These are phyloP conservation scores for Osmerus mordax DNA, from an alignment of 2,113 vertebrate genomes.

Conservation along the genomic window DNA sequence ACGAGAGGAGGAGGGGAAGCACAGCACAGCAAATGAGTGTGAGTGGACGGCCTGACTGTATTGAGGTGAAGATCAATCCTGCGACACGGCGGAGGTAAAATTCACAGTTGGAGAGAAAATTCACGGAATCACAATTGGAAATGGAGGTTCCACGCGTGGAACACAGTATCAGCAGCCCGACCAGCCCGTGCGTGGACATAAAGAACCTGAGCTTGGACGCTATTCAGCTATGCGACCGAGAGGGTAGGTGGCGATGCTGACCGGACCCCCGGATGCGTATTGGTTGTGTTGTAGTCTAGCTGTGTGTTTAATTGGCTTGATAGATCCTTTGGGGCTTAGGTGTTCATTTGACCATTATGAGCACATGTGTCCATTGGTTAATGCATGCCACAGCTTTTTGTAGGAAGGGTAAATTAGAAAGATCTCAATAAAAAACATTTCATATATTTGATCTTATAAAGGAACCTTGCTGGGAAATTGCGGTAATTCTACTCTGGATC, in stretches of 20 bases:
- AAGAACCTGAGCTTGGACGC: constrained; percentile 95
- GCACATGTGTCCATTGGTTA: background rate
- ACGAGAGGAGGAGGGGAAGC: background rate
- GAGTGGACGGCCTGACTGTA: constrained; percentile 22
- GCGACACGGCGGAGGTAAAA: background rate
- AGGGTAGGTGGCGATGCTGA: constrained; percentile 74
- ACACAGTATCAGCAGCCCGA: constrained; percentile 81
- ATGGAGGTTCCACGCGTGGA: constrained; percentile 92
- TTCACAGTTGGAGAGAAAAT: background rate
- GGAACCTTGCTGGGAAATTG: background rate
- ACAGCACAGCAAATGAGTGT: background rate
- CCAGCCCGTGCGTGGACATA: constrained; percentile 92
- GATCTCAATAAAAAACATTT: background rate
- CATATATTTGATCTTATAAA: background rate
- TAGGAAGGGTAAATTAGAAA: background rate
- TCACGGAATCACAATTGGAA: constrained; percentile 45
- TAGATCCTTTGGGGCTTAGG: background rate
- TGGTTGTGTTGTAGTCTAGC: background rate
- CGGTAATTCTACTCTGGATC: background rate
- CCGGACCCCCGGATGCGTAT: background rate
- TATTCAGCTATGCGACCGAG: constrained; percentile 93
- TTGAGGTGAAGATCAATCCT: constrained; percentile 27
- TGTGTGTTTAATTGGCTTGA: background rate
- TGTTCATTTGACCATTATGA: background rate
- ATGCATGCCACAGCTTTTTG: background rate